Evolutionary conservation across 2,888 invertebrate species (phyloP).

Genomic region (Nymphalis polychloros): DNA sequence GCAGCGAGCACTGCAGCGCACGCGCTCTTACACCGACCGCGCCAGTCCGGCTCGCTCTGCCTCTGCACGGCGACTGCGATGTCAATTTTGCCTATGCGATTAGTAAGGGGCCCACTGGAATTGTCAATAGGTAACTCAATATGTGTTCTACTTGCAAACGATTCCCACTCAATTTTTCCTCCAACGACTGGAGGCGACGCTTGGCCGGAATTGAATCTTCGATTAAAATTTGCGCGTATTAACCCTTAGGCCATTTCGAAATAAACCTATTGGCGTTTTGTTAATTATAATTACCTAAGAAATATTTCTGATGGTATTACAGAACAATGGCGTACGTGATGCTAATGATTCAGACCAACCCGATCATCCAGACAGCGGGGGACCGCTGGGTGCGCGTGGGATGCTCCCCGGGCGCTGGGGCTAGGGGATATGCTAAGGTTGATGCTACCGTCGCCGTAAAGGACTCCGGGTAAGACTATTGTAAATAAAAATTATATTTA

Average conservation of each 20-base stretch:
- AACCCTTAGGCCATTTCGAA: too few species aligned
- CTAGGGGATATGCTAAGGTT: conserved; percentile 58
- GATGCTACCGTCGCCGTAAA: conserved; percentile 75
- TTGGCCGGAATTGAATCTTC: too few species aligned
- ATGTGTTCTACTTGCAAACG: neutral
- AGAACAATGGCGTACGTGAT: conserved; percentile 89
- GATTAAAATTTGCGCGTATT: too few species aligned
- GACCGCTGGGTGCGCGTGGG: conserved; percentile 91
- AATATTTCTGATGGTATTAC: neutral
- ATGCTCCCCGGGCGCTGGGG: conserved; percentile 82
- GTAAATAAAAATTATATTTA: too few species aligned
- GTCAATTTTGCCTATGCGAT: conserved; percentile 80
- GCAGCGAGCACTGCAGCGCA: conserved; percentile 87
- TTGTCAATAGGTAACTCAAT: conserved; percentile 70
- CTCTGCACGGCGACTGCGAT: conserved; percentile 82
- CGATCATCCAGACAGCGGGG: conserved; percentile 91
- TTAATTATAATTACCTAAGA: too few species aligned
- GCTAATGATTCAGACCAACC: conserved; percentile 91
- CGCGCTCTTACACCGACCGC: conserved; percentile 61
- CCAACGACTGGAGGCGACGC: too few species aligned
- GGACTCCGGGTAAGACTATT: conserved; percentile 61
- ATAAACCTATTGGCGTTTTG: too few species aligned
- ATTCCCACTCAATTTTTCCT: neutral
- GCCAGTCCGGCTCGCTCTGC: conserved; percentile 81
- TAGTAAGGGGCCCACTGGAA: conserved; percentile 66